Evolutionary conservation across 2,113 vertebrate species (phyloP).

Genomic region (Neolamprologus brichardi): DNA sequence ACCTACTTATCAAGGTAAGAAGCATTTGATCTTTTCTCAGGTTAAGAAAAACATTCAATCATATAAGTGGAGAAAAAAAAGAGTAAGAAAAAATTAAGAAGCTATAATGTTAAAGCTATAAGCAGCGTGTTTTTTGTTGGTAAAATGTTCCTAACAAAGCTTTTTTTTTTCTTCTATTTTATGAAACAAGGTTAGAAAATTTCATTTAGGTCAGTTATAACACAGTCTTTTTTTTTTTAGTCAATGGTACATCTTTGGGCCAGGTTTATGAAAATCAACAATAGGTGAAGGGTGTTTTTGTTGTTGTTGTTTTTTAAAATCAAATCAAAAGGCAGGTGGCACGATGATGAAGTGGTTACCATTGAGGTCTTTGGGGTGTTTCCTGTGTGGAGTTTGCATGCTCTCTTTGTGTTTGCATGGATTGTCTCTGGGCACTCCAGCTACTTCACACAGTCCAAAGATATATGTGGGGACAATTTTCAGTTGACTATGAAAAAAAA

Average conservation of each 20-base stretch:
- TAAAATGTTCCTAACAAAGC: background rate
- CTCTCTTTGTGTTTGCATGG: background rate
- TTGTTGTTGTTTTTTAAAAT: background rate
- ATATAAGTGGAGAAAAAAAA: background rate
- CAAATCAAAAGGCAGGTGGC: background rate
- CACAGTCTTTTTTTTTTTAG: background rate
- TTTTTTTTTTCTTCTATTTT: background rate
- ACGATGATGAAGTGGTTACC: background rate
- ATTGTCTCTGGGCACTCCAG: background rate
- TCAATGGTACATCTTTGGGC: background rate
- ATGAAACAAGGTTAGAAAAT: background rate
- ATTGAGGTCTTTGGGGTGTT: background rate
- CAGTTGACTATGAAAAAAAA: background rate
- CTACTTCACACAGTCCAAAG: background rate
- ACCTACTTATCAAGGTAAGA: background rate
- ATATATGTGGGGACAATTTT: background rate
- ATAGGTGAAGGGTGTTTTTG: rapidly evolving
- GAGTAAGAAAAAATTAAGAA: background rate
- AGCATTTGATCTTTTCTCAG: background rate
- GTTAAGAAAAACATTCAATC: background rate
- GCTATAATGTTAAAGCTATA: background rate
- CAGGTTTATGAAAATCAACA: background rate
- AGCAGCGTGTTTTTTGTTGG: background rate
- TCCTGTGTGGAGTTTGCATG: background rate
- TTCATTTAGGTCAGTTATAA: background rate